Evolutionary conservation across 2,888 invertebrate genomes (phyloP), one percentile per base, ranked within the genome.

Genomic region (Octodonta nipae): DNA sequence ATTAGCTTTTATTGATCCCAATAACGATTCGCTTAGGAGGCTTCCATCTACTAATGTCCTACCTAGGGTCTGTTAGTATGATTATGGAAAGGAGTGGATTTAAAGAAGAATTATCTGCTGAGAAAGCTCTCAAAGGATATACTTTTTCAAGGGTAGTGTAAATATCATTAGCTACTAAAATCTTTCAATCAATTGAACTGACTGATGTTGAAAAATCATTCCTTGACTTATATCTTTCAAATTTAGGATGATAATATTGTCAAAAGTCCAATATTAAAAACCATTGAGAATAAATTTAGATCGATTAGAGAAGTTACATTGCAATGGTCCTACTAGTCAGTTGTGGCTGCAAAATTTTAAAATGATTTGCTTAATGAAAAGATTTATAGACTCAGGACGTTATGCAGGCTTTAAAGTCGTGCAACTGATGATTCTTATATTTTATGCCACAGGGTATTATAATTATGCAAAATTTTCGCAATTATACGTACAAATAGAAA

Each of bases 11-110:
- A n/a, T n/a, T n/a, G n/a, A n/a, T n/a, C n/a, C n/a, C 20, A 20
- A n/a, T 20, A 20, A 20, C n/a, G 6, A n/a, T 20, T n/a, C 6
- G 20, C 6, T n/a, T 20, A 6, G 20, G 20, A 7, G 20, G 20
- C 20, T 20, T 20, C 20, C 20, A 20, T n/a, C n/a, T 20, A 20
- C 20, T 20, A n/a, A 20, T 20, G 20, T 7, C 20, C 20, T 20
- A 7, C n/a, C 6, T 20, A n/a, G 20, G 20, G 20, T 6, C 20
- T 20, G n/a, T 20, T n/a, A n/a, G 20, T n/a, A 7, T 20, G 7
- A 20, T 20, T 7, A 20, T 20, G 20, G 20, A 20, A 7, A n/a
- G 20, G 7, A 20, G 20, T 20, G 20, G 20, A n/a, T 20, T 20
- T 7, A 6, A 20, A n/a, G 20, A 20, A n/a, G 20, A 6, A 7